Conservation (phyloP, 2,888 invertebrate species). For the Cecidostiba fungosa region DNA sequence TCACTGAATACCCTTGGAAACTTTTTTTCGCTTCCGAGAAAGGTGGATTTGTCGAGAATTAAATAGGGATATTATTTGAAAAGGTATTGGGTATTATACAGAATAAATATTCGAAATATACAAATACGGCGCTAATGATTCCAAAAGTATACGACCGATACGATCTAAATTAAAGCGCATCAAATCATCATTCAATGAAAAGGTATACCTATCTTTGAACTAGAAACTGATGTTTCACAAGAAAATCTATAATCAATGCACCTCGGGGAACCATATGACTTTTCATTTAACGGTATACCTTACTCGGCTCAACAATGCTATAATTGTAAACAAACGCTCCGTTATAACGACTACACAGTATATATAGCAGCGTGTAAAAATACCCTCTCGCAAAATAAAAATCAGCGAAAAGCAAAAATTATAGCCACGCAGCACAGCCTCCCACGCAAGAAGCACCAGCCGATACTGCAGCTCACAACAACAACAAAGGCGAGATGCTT, state of each 20-base stretch:
- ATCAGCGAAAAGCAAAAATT: neutral
- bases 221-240: too few relatives aligned
- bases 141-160: neutral
- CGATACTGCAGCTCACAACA: constrained; percentile 23
- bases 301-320: constrained; percentile 15
- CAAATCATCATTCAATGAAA: too few relatives aligned
- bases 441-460: constrained; percentile 1
- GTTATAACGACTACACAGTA: constrained; percentile 11
- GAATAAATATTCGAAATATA: neutral
- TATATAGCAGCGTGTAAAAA: neutral
- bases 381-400: neutral
- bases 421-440: neutral
- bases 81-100: too few relatives aligned
- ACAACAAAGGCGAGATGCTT: constrained; percentile 49
- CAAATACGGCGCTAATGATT: neutral
- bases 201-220: too few relatives aligned
- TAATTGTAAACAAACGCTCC: constrained; percentile 44
- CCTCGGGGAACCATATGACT: neutral
- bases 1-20: too few relatives aligned
- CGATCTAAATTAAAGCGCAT: neutral
- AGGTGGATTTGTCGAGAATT: too few relatives aligned
- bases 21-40: too few relatives aligned
- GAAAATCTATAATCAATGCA: constrained; percentile 16
- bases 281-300: neutral
- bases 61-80: neutral